Conservation (phyloP, 1,140 invertebrate species). For the Ephestia elutella region DNA sequence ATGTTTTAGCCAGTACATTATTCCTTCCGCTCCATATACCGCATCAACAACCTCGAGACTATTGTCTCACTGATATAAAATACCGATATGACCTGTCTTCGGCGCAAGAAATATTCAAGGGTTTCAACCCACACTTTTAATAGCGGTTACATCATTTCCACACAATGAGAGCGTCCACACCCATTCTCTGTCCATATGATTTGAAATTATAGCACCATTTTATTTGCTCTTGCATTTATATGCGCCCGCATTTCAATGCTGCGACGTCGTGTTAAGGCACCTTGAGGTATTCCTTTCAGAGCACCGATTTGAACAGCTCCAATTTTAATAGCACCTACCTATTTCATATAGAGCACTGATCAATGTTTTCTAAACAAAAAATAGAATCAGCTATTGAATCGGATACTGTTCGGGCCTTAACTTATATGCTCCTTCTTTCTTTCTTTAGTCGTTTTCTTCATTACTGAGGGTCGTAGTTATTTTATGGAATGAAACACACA, state of each 20-base stretch:
- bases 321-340: too few relatives aligned
- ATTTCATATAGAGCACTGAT: too few relatives aligned
- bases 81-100: conserved; percentile 72
- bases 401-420: too few relatives aligned
- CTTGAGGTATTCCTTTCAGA: too few relatives aligned
- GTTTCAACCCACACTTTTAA: conserved; percentile 73
- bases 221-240: conserved; percentile 73
- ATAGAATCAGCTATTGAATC: too few relatives aligned
- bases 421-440: too few relatives aligned
- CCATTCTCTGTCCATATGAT: conserved; percentile 74
- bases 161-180: conserved; percentile 73
- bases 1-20: neutral
- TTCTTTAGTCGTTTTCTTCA: too few relatives aligned
- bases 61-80: conserved; percentile 73
- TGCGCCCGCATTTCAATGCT: conserved; percentile 36
- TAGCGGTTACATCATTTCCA: conserved; percentile 74
- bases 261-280: neutral
- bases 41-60: conserved; percentile 29
- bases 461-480: too few relatives aligned
- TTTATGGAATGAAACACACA: too few relatives aligned
- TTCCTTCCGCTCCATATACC: conserved; percentile 1
- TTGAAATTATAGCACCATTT: conserved; percentile 74
- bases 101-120: conserved; percentile 72
- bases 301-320: too few relatives aligned
- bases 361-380: too few relatives aligned